phyloP scores from a whole-genome alignment of 2,113 vertebrate species.

The Eurystomus gularis region DNA sequence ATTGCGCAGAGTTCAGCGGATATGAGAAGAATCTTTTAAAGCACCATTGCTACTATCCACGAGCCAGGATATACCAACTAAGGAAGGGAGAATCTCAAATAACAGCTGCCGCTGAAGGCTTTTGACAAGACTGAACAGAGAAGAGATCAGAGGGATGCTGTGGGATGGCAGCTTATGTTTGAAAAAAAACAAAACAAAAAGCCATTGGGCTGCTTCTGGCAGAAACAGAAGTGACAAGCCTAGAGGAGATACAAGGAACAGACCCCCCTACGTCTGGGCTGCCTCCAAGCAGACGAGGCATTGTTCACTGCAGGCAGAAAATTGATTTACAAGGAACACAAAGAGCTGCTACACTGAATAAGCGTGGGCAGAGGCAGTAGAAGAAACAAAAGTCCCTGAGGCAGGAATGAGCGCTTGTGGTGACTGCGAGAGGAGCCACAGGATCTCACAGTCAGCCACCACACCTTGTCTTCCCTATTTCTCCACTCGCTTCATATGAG shows the following conservation, averaged over 20 bases:
- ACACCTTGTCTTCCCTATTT: not conserved
- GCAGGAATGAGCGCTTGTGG: not conserved
- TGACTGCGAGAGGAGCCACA: not conserved
- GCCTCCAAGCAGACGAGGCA: not conserved
- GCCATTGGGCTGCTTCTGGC: slow-evolving; percentile 26
- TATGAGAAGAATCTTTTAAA: not conserved
- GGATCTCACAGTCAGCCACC: not conserved
- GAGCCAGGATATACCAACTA: not conserved
- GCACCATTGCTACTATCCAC: not conserved
- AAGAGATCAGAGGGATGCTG: not conserved
- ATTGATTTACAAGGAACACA: slow-evolving; percentile 45
- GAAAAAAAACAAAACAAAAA: not conserved
- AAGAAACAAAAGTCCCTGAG: not conserved
- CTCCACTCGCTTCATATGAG: not conserved
- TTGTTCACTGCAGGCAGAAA: slow-evolving; percentile 19
- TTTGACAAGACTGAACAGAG: not conserved
- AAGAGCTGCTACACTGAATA: slow-evolving; percentile 5
- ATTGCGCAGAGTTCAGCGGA: not conserved
- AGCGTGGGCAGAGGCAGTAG: not conserved
- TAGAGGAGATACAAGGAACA: slow-evolving; percentile 8
- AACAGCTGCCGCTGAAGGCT: not conserved
- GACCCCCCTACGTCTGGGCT: not conserved
- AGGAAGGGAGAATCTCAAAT: not conserved
- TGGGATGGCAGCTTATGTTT: not conserved
- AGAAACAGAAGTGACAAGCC: slow-evolving; percentile 9